Evolutionary conservation across 2,113 vertebrate species (phyloP).

Genomic region (Castor canadensis): DNA sequence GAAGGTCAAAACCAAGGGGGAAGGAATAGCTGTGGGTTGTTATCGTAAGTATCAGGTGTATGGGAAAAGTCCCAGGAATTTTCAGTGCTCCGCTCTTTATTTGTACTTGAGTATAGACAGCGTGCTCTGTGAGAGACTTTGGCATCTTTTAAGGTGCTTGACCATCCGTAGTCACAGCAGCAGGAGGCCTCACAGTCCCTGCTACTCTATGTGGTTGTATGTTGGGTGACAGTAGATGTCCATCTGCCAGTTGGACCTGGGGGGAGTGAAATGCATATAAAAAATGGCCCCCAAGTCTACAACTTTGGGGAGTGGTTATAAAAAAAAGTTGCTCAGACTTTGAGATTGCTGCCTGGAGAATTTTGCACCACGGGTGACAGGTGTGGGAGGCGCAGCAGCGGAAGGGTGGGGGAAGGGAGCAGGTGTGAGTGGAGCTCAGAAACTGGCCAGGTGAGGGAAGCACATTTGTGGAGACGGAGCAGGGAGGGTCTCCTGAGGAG

Average conservation of each 20-base stretch:
- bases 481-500: not conserved
- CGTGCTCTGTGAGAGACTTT: not conserved
- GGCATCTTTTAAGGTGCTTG: not conserved
- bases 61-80: not conserved
- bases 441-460: not conserved
- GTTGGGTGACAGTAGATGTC: not conserved
- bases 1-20: not conserved
- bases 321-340: not conserved
- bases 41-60: not conserved
- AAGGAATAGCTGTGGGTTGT: not conserved
- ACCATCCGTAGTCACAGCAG: not conserved
- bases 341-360: not conserved
- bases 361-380: rapidly evolving
- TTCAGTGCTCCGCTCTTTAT: not conserved
- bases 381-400: rapidly evolving
- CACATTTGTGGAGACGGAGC: not conserved
- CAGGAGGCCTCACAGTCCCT: not conserved
- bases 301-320: not conserved
- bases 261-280: not conserved
- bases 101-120: not conserved
- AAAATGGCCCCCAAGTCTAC: not conserved
- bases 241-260: not conserved
- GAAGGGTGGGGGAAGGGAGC: too few relatives aligned
- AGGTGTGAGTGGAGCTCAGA: not conserved
- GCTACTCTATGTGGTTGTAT: not conserved